A percentile compares a stretch with the other conserved stretches of the same genome.
Conservation (phyloP, 2,888 invertebrate genomes). For the Phyllotreta striolata region DNA sequence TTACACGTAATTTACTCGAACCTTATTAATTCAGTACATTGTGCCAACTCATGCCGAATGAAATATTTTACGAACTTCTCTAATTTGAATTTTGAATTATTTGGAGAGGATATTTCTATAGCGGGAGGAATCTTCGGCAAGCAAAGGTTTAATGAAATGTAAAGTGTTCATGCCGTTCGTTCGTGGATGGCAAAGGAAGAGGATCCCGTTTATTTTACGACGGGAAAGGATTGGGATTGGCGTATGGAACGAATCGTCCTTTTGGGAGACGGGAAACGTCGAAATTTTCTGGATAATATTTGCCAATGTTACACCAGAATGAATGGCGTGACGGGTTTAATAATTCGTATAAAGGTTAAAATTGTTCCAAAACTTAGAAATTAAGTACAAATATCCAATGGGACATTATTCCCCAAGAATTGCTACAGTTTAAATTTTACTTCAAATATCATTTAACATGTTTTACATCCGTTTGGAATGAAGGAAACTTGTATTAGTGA, state of each 20-base stretch:
- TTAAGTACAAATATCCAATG: too few species aligned
- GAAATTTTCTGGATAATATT: constrained; percentile 31
- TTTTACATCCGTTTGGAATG: too few species aligned
- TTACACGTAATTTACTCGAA: neutral
- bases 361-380: constrained; percentile 13
- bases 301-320: constrained; percentile 23
- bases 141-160: constrained; percentile 53
- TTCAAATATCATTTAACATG: too few species aligned
- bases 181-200: constrained; percentile 39
- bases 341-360: constrained; percentile 24
- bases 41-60: constrained; percentile 7
- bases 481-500: too few species aligned
- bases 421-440: too few species aligned
- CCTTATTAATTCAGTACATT: neutral
- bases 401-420: too few species aligned
- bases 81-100: constrained; percentile 20
- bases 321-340: constrained; percentile 11
- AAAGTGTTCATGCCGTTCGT: constrained; percentile 50
- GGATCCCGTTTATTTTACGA: constrained; percentile 52
- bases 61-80: constrained; percentile 20
- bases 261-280: constrained; percentile 33
- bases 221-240: constrained; percentile 51
- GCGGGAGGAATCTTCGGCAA: constrained; percentile 10
- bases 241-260: constrained; percentile 52
- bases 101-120: constrained; percentile 13